Percentiles rank a stretch among this genome's conserved stretches.
These are phyloP conservation scores for Panagrolaimus sp. DNA, from an alignment of 1,140 invertebrate species.

Conservation along the genomic window DNA sequence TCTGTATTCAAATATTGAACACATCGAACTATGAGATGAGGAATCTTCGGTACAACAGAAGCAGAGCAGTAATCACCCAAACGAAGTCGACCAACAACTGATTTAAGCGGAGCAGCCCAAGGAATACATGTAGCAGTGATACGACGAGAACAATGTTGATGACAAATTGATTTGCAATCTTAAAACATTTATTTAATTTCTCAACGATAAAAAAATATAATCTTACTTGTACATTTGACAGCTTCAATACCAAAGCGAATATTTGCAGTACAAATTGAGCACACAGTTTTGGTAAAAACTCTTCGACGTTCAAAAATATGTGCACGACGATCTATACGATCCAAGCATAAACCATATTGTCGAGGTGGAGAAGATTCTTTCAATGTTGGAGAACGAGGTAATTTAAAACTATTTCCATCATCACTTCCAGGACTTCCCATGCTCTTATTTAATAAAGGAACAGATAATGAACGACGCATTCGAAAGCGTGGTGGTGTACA, in stretches of 20 bases:
- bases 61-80: conserved; percentile 62
- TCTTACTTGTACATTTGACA: background rate
- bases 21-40: conserved; percentile 84
- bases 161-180: conserved; percentile 32
- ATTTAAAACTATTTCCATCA: background rate
- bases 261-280: background rate
- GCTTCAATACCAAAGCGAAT: conserved; percentile 10
- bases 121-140: conserved; percentile 43
- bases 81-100: conserved; percentile 19
- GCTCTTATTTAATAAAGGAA: background rate
- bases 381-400: background rate
- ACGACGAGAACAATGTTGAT: conserved; percentile 25
- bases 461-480: background rate
- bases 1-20: conserved; percentile 83
- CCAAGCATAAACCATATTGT: background rate
- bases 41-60: conserved; percentile 78
- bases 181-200: background rate
- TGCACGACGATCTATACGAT: background rate
- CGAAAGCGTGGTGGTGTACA: background rate
- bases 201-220: background rate
- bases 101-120: conserved; percentile 7
- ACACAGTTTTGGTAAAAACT: background rate
- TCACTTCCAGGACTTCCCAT: background rate
- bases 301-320: background rate
- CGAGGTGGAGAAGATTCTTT: background rate